These are phyloP conservation scores for Morinoia aosen DNA, from an alignment of 2,888 invertebrate species.

Conservation along the genomic window DNA sequence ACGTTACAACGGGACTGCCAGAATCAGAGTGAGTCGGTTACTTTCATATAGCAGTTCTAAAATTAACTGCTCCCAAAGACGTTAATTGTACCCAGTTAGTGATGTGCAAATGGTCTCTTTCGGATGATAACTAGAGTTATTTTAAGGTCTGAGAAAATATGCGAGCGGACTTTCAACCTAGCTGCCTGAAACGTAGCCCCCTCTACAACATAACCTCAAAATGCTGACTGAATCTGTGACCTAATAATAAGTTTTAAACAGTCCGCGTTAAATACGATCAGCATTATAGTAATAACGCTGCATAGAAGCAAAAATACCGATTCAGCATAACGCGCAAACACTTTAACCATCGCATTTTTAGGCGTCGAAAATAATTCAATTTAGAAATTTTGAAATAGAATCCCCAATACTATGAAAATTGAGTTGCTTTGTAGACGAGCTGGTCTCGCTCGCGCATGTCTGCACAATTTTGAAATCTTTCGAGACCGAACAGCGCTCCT, in stretches of 20 bases:
- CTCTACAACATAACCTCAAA: background rate
- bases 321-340: background rate
- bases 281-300: background rate
- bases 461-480: background rate
- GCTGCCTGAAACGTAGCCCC: background rate
- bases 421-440: background rate
- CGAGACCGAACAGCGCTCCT: background rate
- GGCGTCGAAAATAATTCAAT: background rate
- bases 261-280: background rate
- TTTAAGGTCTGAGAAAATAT: no score
- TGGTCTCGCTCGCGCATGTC: background rate
- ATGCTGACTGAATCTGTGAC: background rate
- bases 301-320: background rate
- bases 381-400: background rate
- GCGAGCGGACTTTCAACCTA: no score
- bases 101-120: no score
- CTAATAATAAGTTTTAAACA: background rate
- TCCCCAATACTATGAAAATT: background rate
- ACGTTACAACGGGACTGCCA: no score
- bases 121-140: no score
- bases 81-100: no score
- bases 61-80: no score
- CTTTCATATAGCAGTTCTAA: no score
- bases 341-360: background rate
- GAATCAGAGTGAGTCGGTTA: no score